These are phyloP conservation scores for Eretmocerus hayati DNA, from an alignment of 2,888 invertebrate species.

Conservation along the genomic window DNA sequence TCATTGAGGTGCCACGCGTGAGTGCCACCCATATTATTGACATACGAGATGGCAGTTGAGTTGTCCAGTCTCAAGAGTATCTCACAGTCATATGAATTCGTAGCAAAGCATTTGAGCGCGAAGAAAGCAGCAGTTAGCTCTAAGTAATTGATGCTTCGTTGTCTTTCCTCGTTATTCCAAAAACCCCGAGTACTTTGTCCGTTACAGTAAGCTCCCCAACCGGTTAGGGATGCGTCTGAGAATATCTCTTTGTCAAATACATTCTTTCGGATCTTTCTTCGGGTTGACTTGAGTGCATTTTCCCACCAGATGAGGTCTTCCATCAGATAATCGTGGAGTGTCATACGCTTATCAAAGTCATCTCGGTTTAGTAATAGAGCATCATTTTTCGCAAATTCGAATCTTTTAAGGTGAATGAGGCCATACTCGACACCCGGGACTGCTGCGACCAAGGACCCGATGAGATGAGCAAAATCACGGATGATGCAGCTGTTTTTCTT, in stretches of 20 bases:
- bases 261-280: neutral
- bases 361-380: no score
- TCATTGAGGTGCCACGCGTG: neutral
- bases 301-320: neutral
- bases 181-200: constrained; percentile 5
- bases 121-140: constrained; percentile 16
- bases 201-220: neutral
- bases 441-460: no score
- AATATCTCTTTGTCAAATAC: neutral
- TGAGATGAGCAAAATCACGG: no score
- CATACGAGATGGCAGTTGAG: no score
- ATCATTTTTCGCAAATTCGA: no score
- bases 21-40: constrained; percentile 11
- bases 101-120: constrained; percentile 21
- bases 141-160: constrained; percentile 21
- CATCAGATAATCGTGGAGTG: neutral
- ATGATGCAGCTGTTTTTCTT: no score
- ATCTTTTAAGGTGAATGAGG: no score
- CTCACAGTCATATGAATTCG: constrained; percentile 16
- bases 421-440: no score
- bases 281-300: neutral
- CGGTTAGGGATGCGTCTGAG: neutral
- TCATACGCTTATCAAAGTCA: constrained; percentile 9
- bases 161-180: constrained; percentile 8
- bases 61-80: constrained; percentile 21